Conservation (phyloP, 2,113 vertebrate species). For the rabbit (Oryctolagus cuniculus) region DNA sequence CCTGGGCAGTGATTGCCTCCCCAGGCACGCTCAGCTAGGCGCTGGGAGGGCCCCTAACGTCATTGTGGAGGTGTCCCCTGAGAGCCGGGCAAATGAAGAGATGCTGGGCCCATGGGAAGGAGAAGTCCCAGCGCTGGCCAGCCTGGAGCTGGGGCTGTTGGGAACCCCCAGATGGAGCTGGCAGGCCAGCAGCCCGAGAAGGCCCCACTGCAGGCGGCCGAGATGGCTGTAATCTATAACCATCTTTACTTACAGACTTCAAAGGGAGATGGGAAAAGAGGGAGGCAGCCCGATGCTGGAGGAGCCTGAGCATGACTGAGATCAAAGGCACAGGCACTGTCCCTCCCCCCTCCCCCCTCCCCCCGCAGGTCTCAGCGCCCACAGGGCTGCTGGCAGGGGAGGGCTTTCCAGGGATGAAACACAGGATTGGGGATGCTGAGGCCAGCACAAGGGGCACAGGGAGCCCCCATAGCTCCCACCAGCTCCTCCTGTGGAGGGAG, state of each 20-base stretch:
- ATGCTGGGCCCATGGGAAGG: neutral
- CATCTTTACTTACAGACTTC: slow-evolving; percentile 71
- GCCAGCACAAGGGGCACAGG: neutral
- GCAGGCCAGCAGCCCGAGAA: slow-evolving; percentile 39
- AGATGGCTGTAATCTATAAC: slow-evolving; percentile 47
- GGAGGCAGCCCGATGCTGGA: slow-evolving; percentile 41
- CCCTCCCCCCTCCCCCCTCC: fast-evolving
- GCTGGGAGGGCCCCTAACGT: neutral
- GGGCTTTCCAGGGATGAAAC: neutral
- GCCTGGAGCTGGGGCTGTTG: neutral
- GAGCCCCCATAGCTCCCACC: neutral
- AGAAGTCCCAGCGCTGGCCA: neutral
- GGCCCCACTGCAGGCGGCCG: neutral
- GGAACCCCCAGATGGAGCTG: neutral
- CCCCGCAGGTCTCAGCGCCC: neutral
- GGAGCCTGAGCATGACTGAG: slow-evolving; percentile 69
- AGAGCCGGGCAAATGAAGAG: neutral
- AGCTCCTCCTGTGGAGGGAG: neutral
- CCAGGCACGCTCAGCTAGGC: neutral
- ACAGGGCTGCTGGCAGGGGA: neutral
- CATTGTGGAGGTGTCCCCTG: neutral
- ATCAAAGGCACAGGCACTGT: slow-evolving; percentile 80
- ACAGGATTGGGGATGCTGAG: neutral
- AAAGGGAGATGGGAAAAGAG: slow-evolving; percentile 76
- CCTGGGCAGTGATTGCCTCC: neutral